phyloP scores from a whole-genome alignment of 2,113 vertebrate genomes.

The Oxygymnocypris stewartii region DNA sequence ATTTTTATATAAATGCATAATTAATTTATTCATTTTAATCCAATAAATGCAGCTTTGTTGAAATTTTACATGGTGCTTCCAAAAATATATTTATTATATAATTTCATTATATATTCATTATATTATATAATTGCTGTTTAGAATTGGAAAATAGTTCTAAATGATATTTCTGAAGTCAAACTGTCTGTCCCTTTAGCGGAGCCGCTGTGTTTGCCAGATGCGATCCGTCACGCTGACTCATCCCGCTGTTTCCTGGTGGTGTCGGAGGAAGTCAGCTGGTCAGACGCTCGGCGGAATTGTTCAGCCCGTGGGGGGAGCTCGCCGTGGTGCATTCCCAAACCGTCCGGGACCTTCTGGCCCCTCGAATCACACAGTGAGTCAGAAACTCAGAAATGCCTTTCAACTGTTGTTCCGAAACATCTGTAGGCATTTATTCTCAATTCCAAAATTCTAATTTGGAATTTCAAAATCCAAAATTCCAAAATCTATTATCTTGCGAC shows the following conservation, averaged over 20 bases:
- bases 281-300: constrained; percentile 83
- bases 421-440: not conserved
- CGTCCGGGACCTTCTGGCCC: constrained; percentile 81
- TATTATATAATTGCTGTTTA: not conserved
- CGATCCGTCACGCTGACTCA: constrained; percentile 75
- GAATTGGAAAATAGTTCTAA: too few relatives aligned
- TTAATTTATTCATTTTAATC: too few relatives aligned
- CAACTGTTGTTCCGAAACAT: not conserved
- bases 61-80: too few relatives aligned
- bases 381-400: not conserved
- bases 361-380: constrained; percentile 85
- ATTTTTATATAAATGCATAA: too few relatives aligned
- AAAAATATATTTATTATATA: not conserved
- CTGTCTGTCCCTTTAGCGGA: constrained; percentile 65
- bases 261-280: constrained; percentile 84
- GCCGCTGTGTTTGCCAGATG: constrained; percentile 80
- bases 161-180: not conserved
- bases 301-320: constrained; percentile 78
- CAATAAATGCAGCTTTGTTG: not conserved
- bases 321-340: constrained; percentile 81
- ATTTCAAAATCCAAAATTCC: not conserved
- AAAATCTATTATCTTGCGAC: not conserved
- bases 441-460: not conserved
- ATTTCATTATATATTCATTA: too few relatives aligned
- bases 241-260: constrained; percentile 90